phyloP scores from a whole-genome alignment of 92 coral and sea anemone species.

The Pocillopora grandis region DNA sequence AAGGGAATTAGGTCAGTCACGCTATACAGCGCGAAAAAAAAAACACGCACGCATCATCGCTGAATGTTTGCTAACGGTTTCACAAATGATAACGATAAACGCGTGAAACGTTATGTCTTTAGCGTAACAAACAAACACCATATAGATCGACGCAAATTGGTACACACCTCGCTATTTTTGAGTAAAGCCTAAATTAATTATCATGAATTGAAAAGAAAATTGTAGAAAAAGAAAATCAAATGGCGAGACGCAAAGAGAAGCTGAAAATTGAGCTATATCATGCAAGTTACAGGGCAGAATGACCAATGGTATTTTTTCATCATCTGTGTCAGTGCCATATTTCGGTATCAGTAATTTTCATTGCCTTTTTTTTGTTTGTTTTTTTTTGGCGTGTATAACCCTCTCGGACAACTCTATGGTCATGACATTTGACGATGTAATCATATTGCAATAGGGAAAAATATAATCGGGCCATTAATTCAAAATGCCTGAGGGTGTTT shows the following conservation, averaged over 20 bases:
- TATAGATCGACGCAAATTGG: neutral
- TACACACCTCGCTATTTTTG: neutral
- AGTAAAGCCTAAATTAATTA: too few species aligned
- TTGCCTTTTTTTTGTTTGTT: neutral
- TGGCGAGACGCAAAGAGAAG: neutral
- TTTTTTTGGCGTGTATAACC: neutral
- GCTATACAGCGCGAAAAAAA: neutral
- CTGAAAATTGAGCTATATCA: neutral
- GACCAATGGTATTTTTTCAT: neutral
- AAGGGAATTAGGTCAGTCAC: neutral
- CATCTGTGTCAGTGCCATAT: too few species aligned
- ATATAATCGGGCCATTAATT: too few species aligned
- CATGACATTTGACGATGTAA: too few species aligned
- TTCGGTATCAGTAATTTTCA: neutral
- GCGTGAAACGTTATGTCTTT: neutral
- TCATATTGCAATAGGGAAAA: too few species aligned
- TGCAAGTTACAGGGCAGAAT: neutral
- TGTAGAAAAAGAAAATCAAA: too few species aligned
- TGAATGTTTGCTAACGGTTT: neutral
- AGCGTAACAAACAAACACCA: neutral
- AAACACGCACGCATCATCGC: slow-evolving; percentile 14
- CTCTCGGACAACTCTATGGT: too few species aligned
- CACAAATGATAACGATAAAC: slow-evolving; percentile 5
- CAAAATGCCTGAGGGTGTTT: neutral
- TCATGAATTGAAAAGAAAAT: too few species aligned